phyloP scores from a whole-genome alignment of 2,888 invertebrate genomes.

The Caenorhabditis macrosperma region DNA sequence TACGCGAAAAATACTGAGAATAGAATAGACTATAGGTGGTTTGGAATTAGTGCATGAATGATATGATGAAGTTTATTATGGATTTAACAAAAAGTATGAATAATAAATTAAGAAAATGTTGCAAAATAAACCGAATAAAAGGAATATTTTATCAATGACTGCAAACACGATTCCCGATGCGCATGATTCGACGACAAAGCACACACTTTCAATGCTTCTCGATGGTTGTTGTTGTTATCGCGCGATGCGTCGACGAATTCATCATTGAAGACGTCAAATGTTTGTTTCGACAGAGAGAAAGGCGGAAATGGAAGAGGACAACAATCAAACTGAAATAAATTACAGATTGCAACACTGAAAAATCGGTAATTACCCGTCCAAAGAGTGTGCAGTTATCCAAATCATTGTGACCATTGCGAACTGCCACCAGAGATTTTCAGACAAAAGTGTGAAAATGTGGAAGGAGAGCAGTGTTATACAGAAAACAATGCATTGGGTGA shows the following conservation, averaged over 20 bases:
- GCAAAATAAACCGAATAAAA: constrained; percentile 13
- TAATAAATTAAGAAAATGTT: not conserved
- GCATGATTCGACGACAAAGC: constrained; percentile 3
- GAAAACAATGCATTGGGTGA: constrained; percentile 53
- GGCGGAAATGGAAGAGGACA: constrained; percentile 46
- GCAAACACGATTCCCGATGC: constrained; percentile 18
- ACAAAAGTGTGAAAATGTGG: constrained; percentile 45
- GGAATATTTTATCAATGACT: not conserved
- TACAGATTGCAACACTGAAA: not conserved
- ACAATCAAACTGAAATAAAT: constrained; percentile 41
- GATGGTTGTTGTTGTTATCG: constrained; percentile 8
- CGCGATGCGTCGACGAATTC: constrained; percentile 29
- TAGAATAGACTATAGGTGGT: no score
- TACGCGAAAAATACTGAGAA: no score
- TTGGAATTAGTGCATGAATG: no score
- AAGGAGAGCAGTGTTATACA: constrained; percentile 40
- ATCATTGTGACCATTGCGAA: constrained; percentile 56
- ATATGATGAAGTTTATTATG: no score
- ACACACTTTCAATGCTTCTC: constrained; percentile 2
- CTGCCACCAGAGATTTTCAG: constrained; percentile 50
- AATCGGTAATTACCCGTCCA: constrained; percentile 35
- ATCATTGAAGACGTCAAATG: constrained; percentile 34
- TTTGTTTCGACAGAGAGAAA: constrained; percentile 22
- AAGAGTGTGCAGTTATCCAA: constrained; percentile 46
- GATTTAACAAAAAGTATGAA: not conserved